Base-by-base conservation (phyloP, 2,113 vertebrate genomes). In the Genyomyrus donnyi region DNA sequence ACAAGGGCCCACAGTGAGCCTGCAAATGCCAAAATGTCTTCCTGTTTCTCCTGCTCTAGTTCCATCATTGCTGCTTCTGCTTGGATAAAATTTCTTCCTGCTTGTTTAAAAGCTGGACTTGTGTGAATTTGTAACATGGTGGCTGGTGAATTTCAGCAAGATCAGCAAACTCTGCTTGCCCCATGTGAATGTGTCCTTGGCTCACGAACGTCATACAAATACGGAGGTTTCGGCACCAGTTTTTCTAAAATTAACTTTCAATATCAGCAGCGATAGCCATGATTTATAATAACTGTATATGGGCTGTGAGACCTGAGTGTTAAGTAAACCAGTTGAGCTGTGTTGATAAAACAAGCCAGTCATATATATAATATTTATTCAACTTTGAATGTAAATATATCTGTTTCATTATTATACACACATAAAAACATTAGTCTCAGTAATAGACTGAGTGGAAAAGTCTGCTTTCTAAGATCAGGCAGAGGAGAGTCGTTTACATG, bases 351-450 rank as follows among this genome's bases (percentile, higher is more conserved):
- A 50, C 8, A 49, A 80, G 48, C 24, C 2, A 15, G 5, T 21
- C 70, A 56, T 24, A 24, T 31, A 70, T 19, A 88, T 83, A 42
- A 53, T 83, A 24, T 89, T 89, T 84, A 83, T 89, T 89, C 19
- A 89, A 52, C 70, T 48, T 42, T 35, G 74, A 42, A 45, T 89
- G 77, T 83, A 19, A 83, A 83, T 83, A 74, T 83, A 24, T 31
- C 15, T 48, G 35, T n/a, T 50, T 31, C 53, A 80, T 4, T 77
- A 39, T 77, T 77, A 39, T 77, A 27, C 15, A n/a, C 58, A 89
- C 42, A 31, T 39, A 77, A 88, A 31, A 70, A 66, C 58, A 74
- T 74, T 35, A 35, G 19, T 77, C 31, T 77, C 70, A 39, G 35
- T 39, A 39, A 35, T 19, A 77, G 70, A 77, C 70, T 39, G 27